Evolutionary conservation across 2,797 vertebrate species (phyloP).

Genomic region (Chanos chanos): DNA sequence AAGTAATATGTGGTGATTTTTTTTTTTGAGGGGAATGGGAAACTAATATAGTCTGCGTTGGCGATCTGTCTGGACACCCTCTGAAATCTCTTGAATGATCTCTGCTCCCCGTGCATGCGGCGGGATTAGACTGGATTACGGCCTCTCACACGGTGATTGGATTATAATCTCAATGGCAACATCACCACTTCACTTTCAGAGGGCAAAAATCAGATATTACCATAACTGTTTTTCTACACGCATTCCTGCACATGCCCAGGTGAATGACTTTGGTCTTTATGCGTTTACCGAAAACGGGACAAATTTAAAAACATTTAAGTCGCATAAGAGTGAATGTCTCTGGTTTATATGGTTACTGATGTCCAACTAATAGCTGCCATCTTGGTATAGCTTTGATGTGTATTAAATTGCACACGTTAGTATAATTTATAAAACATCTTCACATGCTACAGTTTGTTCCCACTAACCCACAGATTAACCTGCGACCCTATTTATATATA

Average conservation of each 20-base stretch:
- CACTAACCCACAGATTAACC: too few species aligned
- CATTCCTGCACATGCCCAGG: background rate
- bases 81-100: constrained; percentile 28
- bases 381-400: too few species aligned
- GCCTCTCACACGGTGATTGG: constrained; percentile 66
- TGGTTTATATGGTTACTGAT: too few species aligned
- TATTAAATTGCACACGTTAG: too few species aligned
- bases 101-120: constrained; percentile 50
- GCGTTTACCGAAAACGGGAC: too few species aligned
- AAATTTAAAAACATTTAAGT: too few species aligned
- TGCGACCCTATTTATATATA: too few species aligned
- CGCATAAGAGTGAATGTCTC: too few species aligned
- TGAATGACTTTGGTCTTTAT: too few species aligned
- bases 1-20: background rate
- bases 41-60: background rate
- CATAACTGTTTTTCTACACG: background rate
- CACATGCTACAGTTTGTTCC: too few species aligned
- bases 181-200: constrained; percentile 47
- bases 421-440: too few species aligned
- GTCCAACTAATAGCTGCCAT: too few species aligned
- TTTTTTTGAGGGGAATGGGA: background rate
- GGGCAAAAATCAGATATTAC: constrained; percentile 56
- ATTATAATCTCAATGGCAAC: constrained; percentile 62
- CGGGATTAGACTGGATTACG: constrained; percentile 72
- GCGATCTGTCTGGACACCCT: constrained; percentile 21